Evolutionary conservation across 1,140 invertebrate species (phyloP), one percentile per base, ranked within the genome.

Genomic region (Drosophila nikananu): DNA sequence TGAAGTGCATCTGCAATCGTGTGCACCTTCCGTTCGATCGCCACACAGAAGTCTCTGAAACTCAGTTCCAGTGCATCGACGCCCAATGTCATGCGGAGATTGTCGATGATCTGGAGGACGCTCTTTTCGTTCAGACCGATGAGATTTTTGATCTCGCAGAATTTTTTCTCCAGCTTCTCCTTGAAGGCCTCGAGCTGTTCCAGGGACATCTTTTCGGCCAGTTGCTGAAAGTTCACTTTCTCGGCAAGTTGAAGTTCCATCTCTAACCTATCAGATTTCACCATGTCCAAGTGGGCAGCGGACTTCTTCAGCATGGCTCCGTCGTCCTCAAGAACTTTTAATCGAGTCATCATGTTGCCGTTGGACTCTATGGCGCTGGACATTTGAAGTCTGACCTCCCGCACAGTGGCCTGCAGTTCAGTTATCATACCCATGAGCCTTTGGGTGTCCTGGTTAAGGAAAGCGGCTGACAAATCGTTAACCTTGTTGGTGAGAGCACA

Each of bases 121-220:
- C 95, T 89, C 54, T 94, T 93, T 90, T 96, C 95, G 93, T 95
- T 95, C 44, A 94, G 84, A 19, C 94, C 94, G 5, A 96, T 93
- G 89, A 96, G 95, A 5, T 93, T 91, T 3, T 95, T 93, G 1
- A 95, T 94, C 39, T 96, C 95, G 59, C 95, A 95, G 58, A 96
- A 90, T 13, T 94, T 94, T 23, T 93, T 94, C 2, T 94, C 94
- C 5, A 96, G 80, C 54, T 95, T 95, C 46, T 95, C 95, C 66
- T 95, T 95, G 27, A 95, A 94, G 17, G 94, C 93, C 62, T 96
- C 95, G 79, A 96, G 95, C 80, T 96, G 95, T 41, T 96, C 95
- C 62, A 95, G 94, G 0, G 96, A 96, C 5, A 96, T 96, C 80
- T 96, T 97, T 6, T 95, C 94, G 21, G 95, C 95, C 51, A 96